Evolutionary conservation across 2,113 vertebrate species (phyloP), one percentile per base, ranked within the genome.

Genomic region (Apeltes quadracus): DNA sequence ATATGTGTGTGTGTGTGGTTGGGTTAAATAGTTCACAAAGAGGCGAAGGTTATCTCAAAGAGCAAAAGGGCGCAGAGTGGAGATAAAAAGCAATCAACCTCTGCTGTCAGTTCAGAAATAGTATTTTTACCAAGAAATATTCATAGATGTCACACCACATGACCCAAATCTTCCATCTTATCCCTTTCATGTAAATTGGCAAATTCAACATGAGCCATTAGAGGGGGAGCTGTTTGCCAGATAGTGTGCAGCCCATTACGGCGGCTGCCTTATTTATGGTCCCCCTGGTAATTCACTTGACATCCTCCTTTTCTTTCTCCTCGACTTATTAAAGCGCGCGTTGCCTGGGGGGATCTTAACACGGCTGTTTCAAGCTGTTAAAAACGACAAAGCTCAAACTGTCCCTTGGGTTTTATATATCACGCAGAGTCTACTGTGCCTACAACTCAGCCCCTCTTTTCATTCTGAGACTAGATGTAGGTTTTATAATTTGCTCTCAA

Each of bases 261-360:
- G 48, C 64, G 70, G 61, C 69, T 55, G 63, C 72, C 18, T 86
- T 81, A 86, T 84, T 90, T 79, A 87, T 78, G 54, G 67, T 54
- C 77, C 85, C 73, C 75, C 12, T 76, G 82, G 72, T 83, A 71
- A 85, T 87, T 85, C 69, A 76, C 12, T 69, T 76, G 77, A 89
- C 85, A 73, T 69, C 82, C 72, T 67, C 66, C 70, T 53, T 67
- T 70, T 61, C 65, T 56, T 41, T 44, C 29, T 68, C 72, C 69
- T 53, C 27, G n/a, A 78, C 85, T 89, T 88, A 92, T 90, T 92
- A 90, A 92, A 91, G 57, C 74, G 69, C 82, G 79, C 79, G 76
- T 87, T 34, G 87, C 92, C 91, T 82, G 90, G 76, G 84, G 92
- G 85, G 66, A 72, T 82, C 76, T 74, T 84, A 81, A 79, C 84